Percentiles rank a stretch among this genome's conserved stretches.
phyloP scores from a whole-genome alignment of 2,797 vertebrate genomes.

The Catostomus latipinnis region DNA sequence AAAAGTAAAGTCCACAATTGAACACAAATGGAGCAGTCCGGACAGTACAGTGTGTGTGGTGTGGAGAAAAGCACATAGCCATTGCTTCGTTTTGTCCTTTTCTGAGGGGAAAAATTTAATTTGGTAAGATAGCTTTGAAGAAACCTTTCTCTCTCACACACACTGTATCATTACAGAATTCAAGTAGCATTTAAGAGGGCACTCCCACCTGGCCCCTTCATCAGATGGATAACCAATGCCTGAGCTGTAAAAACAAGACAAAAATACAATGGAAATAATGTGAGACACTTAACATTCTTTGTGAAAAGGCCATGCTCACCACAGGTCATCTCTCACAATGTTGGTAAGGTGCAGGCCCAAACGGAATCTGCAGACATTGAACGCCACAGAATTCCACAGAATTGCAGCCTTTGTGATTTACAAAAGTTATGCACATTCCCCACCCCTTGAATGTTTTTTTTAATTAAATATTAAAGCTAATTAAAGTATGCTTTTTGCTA shows the following conservation, averaged over 20 bases:
- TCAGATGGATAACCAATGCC: constrained; percentile 95
- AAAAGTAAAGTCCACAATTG: constrained; percentile 43
- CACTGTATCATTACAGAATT: constrained; percentile 60
- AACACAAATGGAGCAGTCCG: constrained; percentile 54
- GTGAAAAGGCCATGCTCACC: neutral
- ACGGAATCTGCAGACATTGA: too few species aligned
- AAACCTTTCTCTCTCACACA: constrained; percentile 38
- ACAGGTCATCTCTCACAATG: neutral
- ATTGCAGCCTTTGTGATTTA: too few species aligned
- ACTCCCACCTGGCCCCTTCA: constrained; percentile 53
- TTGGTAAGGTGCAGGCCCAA: too few species aligned
- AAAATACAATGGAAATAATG: neutral
- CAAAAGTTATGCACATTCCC: too few species aligned
- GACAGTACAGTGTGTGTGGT: constrained; percentile 42
- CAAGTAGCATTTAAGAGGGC: constrained; percentile 56
- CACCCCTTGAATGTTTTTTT: too few species aligned
- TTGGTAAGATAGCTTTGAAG: constrained; percentile 15
- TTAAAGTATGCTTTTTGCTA: too few species aligned
- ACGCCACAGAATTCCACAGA: too few species aligned
- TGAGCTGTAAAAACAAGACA: constrained; percentile 77
- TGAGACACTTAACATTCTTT: neutral
- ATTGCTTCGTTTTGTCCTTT: constrained; percentile 47
- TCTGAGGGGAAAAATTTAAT: constrained; percentile 26
- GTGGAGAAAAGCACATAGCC: constrained; percentile 48
- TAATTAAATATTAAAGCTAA: too few species aligned